Conservation (phyloP, 2,888 invertebrate genomes). For the Drosophila cognata region DNA sequence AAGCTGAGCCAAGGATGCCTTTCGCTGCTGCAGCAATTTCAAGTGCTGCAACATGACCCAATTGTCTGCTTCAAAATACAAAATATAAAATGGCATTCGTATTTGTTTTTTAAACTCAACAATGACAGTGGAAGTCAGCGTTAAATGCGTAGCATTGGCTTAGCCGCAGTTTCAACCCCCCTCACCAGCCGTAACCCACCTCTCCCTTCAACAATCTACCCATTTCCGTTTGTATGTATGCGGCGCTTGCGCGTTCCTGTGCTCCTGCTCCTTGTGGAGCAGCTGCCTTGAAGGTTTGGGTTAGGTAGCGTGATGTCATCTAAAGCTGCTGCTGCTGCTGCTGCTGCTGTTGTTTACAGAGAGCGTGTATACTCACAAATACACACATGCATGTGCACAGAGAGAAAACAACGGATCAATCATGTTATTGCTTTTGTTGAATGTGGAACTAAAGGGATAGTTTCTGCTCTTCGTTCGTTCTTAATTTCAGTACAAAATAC, state of each 20-base stretch:
- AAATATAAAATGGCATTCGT: constrained; percentile 10
- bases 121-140: constrained; percentile 16
- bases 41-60: constrained; percentile 52
- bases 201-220: neutral
- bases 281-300: neutral
- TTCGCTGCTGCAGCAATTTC: constrained; percentile 23
- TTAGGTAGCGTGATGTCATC: constrained; percentile 77
- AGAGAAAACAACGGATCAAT: neutral
- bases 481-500: too few relatives aligned
- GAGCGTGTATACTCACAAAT: constrained; percentile 16
- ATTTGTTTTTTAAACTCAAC: constrained; percentile 12
- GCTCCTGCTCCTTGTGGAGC: constrained; percentile 20
- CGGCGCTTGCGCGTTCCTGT: constrained; percentile 48
- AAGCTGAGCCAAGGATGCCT: constrained; percentile 5
- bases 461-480: too few relatives aligned
- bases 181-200: constrained; percentile 10
- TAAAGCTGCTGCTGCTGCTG: constrained; percentile 44
- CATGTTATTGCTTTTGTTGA: neutral
- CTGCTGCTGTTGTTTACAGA: constrained; percentile 21
- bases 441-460: too few relatives aligned
- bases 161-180: constrained; percentile 44
- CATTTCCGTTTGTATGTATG: constrained; percentile 68
- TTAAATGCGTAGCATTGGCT: constrained; percentile 64
- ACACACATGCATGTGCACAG: neutral
- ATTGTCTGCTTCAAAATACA: constrained; percentile 23